Evolutionary conservation across 2,113 vertebrate genomes (phyloP), one percentile per base, ranked within the genome.

Genomic region (Proteles cristata): DNA sequence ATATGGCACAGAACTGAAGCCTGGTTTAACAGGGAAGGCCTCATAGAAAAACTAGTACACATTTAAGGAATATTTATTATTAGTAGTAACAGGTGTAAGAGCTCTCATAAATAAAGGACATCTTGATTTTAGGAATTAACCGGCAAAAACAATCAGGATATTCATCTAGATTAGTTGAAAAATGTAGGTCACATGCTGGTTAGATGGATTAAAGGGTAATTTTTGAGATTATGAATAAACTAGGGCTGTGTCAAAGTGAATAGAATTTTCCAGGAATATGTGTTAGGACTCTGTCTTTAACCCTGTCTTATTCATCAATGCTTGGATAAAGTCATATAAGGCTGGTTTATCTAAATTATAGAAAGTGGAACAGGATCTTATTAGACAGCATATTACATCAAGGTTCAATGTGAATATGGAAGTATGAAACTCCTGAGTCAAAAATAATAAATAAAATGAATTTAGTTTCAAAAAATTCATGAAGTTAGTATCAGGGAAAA

Each of bases 381-480:
- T 91, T 88, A 69, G 55, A 58, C 19, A 96, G 33, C 4, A 50
- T 76, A 63, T 65, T 73, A 80, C 5, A 80, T 65, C 11, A 83
- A 90, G 6, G 21, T 53, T 90, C 45, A 77, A 83, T 50, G 77
- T 76, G 33, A 88, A 63, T 4, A 69, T 63, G 61, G n/a, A 94
- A 65, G 26, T 53, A 35, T 77, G 71, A 48, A 61, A 77, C 4
- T 43, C 69, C 17, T n/a, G 26, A 83, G 61, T 92, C 10, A 92
- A 96, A 94, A 53, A 61, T 85, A 65, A 43, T 53, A 79, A 89
- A 88, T 86, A 86, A 83, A 92, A 63, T 71, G 19, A 88, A 88
- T 43, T 63, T 84, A 25, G 39, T 0, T 63, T 69, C 11, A 48
- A 83, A 71, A 92, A 39, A n/a, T 17, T 33, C 9, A 80, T 23